phyloP scores from a whole-genome alignment of 2,797 vertebrate genomes.

The Poecile montanus region DNA sequence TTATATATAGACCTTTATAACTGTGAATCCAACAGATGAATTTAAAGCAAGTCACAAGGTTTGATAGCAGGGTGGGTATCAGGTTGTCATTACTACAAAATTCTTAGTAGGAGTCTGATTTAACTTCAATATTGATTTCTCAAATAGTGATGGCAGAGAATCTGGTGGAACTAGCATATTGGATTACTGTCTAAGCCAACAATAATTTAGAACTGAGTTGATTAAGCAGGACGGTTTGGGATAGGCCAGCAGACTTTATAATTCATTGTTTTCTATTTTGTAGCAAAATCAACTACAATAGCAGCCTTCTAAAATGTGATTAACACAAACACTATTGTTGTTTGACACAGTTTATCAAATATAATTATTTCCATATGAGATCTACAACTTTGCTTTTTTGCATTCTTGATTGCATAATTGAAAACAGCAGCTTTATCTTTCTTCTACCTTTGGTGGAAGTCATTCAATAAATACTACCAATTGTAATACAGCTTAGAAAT shows the following conservation, averaged over 20 bases:
- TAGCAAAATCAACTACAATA: slow-evolving; percentile 18
- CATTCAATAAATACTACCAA: slow-evolving; percentile 12
- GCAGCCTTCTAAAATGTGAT: slow-evolving; percentile 17
- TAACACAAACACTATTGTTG: slow-evolving; percentile 49
- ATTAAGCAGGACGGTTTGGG: neutral
- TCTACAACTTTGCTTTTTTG: neutral
- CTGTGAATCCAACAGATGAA: neutral
- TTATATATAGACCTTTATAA: neutral
- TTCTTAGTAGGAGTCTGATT: neutral
- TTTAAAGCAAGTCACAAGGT: neutral
- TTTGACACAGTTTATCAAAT: slow-evolving; percentile 39
- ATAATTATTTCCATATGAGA: slow-evolving; percentile 42
- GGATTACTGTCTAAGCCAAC: neutral
- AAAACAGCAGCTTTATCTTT: slow-evolving; percentile 62
- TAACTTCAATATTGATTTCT: neutral
- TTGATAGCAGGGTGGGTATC: neutral
- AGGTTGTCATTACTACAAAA: neutral
- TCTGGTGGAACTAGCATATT: neutral
- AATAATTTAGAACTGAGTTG: neutral
- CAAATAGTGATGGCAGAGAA: neutral
- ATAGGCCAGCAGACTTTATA: neutral
- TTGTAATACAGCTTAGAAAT: neutral
- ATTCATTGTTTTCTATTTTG: slow-evolving; percentile 12
- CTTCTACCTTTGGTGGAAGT: neutral
- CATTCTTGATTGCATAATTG: slow-evolving; percentile 52